Percentiles rank a stretch among this genome's conserved stretches.
Evolutionary conservation across 2,113 vertebrate species (phyloP).

Genomic region (Grallaria varia): DNA sequence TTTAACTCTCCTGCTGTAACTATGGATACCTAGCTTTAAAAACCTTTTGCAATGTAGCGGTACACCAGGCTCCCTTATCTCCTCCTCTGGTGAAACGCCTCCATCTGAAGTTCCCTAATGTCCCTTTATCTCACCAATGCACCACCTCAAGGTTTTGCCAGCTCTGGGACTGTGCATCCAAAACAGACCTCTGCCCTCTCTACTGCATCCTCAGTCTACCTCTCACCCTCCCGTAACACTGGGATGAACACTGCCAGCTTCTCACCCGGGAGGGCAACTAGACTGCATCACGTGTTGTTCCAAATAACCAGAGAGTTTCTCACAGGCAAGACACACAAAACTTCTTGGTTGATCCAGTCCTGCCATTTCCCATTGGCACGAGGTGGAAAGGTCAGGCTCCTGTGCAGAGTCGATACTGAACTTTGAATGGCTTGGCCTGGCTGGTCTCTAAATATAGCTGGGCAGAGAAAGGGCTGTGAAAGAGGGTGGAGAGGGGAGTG

Average conservation of each 20-base stretch:
- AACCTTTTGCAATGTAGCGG: background rate
- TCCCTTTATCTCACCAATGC: background rate
- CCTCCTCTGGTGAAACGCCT: background rate
- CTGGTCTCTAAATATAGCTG: background rate
- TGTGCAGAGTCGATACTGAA: background rate
- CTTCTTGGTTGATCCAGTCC: background rate
- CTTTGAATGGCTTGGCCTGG: background rate
- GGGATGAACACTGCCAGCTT: background rate
- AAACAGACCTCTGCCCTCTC: background rate
- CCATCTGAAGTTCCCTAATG: background rate
- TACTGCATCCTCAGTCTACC: background rate
- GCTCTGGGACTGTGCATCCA: background rate
- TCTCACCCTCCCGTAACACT: background rate
- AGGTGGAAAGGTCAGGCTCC: background rate
- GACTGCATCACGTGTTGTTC: fast-evolving
- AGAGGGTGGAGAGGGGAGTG: background rate
- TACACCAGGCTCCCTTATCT: background rate
- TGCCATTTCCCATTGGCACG: background rate
- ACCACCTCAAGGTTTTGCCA: background rate
- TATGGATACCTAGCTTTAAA: slow-evolving; percentile 58
- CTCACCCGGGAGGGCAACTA: background rate
- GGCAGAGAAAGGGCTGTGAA: background rate
- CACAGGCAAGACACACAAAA: fast-evolving
- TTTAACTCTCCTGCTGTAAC: slow-evolving; percentile 46
- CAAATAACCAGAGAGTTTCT: background rate